Evolutionary conservation across 2,113 vertebrate genomes (phyloP), one percentile per base, ranked within the genome.

Genomic region (Noturus placidus): DNA sequence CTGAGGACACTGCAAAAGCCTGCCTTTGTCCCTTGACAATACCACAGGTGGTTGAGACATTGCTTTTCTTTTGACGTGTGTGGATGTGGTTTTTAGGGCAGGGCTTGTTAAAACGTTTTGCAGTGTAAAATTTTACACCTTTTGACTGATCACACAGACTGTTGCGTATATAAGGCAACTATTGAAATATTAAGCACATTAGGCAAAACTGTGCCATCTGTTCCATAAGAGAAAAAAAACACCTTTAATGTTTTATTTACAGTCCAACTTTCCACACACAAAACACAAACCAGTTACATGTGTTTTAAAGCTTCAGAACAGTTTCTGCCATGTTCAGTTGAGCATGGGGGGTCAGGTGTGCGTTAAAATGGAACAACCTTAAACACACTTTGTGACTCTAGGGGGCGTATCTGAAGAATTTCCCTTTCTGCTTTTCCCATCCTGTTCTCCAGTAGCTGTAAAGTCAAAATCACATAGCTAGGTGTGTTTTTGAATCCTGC

Each of bases 1-100:
- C 30, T 79, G 50, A 46, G 90, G 69, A 87, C 87, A 89, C 83
- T 83, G 86, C 86, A 84, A 50, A 83, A 76, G 59, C 38, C 78
- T 46, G 30, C 57, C n/a, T 85, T 46, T 57, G 63, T 84, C 81
- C 67, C 63, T 42, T 57, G 74, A 80, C 77, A 88, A n/a, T 74
- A 81, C 70, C 86, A 46, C 88, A 87, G 85, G 82, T 87, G 85
- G 25, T 46, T 69, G 77, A 84, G n/a, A 17, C 74, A n/a, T 79
- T 63, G 65, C 81, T 84, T 83, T 50, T 25, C 17, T 46, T 20
- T 50, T 56, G 22, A n/a, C 61, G 57, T 50, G 78, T 65, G 5
- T 52, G 38, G 10, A 46, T 30, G 22, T n/a, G 50, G 17, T 15
- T 77, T n/a, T 46, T 33, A 13, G 5, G 25, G 4, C 20, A 14